Percentiles rank a stretch among this genome's conserved stretches.
Conservation (phyloP, 92 coral and sea anemone species). For the Heliopora coerulea region DNA sequence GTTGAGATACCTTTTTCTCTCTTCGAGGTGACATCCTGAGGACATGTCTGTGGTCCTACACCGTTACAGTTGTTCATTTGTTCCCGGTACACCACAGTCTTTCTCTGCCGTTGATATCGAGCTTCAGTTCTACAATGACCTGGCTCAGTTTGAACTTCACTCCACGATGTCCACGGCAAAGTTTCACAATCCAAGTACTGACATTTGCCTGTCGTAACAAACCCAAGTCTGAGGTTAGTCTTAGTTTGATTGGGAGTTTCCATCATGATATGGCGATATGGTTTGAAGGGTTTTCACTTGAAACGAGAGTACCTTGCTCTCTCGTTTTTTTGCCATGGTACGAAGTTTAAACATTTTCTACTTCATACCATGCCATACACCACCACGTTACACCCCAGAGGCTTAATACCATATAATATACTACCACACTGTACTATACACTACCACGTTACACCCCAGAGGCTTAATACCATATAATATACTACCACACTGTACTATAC, state of each 20-base stretch:
- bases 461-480: constrained; percentile 1
- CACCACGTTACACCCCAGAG: not conserved
- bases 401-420: not conserved
- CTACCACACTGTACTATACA: constrained; percentile 7
- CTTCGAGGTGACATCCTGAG: constrained; percentile 58
- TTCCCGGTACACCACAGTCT: constrained; percentile 56
- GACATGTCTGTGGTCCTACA: constrained; percentile 72
- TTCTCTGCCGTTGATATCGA: constrained; percentile 60
- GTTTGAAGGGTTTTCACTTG: no score
- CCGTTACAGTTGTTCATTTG: constrained; percentile 73
- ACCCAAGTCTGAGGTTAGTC: no score
- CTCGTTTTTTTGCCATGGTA: not conserved
- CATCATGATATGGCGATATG: no score
- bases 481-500: not conserved
- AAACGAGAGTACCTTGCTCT: no score
- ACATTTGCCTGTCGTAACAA: constrained; percentile 64
- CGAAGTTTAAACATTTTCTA: no score
- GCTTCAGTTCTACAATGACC: constrained; percentile 81
- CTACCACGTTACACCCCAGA: not conserved
- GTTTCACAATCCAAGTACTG: constrained; percentile 69
- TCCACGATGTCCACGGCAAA: constrained; percentile 79
- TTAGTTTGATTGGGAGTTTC: no score
- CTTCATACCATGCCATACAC: not conserved
- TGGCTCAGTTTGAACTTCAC: constrained; percentile 55
- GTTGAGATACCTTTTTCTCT: constrained; percentile 68